These are phyloP conservation scores for Aldabrachelys gigantea DNA, from an alignment of 2,113 vertebrate species.

Conservation along the genomic window DNA sequence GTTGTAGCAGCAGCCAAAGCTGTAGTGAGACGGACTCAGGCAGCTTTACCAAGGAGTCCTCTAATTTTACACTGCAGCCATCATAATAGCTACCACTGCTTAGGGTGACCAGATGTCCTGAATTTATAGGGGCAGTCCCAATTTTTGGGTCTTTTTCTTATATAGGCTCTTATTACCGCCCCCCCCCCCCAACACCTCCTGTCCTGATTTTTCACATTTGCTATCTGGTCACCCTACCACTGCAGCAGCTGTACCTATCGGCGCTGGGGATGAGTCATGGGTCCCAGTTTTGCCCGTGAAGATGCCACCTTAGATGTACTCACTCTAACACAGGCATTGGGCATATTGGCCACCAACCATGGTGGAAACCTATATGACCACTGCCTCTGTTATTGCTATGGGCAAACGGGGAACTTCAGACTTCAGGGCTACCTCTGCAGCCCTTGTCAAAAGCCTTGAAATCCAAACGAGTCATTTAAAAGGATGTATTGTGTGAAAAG, in stretches of 20 bases:
- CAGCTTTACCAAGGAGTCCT: neutral
- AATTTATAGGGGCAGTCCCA: no score
- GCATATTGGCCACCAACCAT: neutral
- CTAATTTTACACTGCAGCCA: neutral
- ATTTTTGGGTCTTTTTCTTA: no score
- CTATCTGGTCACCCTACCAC: neutral
- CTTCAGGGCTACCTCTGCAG: neutral
- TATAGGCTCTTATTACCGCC: no score
- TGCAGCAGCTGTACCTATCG: neutral
- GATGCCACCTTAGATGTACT: neutral
- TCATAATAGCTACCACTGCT: rapidly evolving
- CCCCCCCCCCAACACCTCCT: no score
- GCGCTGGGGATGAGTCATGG: rapidly evolving
- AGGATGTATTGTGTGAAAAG: neutral
- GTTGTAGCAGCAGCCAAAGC: neutral
- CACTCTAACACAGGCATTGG: neutral
- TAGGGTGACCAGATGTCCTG: no score
- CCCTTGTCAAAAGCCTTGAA: neutral
- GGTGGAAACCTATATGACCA: neutral
- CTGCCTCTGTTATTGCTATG: neutral
- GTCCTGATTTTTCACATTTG: no score
- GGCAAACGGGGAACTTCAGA: rapidly evolving
- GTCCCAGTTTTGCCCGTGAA: neutral
- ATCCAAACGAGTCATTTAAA: neutral
- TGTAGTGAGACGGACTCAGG: neutral